Conservation (phyloP, 92 coral and sea anemone genomes). For the Parazoanthus atlanticus region DNA sequence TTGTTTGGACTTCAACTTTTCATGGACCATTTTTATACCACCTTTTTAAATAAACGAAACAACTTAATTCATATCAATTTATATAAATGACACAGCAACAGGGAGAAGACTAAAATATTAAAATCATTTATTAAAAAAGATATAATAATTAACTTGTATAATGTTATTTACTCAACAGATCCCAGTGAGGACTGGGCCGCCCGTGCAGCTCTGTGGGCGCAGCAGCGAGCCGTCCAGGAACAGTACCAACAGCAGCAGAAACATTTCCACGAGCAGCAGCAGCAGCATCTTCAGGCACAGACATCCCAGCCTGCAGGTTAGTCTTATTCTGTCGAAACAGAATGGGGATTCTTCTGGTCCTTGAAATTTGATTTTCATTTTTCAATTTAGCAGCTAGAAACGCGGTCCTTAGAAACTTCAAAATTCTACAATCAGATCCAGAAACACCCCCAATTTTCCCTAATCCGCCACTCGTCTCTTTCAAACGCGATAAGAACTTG, state of each 20-base stretch:
- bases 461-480: no score
- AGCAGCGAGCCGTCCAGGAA: conserved; percentile 90
- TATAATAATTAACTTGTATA: not conserved
- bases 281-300: conserved; percentile 41
- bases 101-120: not conserved
- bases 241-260: conserved; percentile 79
- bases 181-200: conserved; percentile 97
- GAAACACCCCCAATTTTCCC: no score
- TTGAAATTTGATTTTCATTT: no score
- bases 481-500: no score
- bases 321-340: not conserved
- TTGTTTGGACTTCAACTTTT: not conserved
- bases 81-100: not conserved
- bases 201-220: conserved; percentile 97
- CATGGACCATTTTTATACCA: not conserved
- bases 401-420: no score
- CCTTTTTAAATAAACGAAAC: no score
- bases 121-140: not conserved
- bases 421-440: no score
- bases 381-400: no score
- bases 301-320: conserved; percentile 41
- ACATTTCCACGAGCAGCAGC: conserved; percentile 43
- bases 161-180: conserved; percentile 56
- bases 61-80: no score
- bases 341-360: no score